These are phyloP conservation scores for Drosophila rufa DNA, from an alignment of 1,140 invertebrate species.

Conservation along the genomic window DNA sequence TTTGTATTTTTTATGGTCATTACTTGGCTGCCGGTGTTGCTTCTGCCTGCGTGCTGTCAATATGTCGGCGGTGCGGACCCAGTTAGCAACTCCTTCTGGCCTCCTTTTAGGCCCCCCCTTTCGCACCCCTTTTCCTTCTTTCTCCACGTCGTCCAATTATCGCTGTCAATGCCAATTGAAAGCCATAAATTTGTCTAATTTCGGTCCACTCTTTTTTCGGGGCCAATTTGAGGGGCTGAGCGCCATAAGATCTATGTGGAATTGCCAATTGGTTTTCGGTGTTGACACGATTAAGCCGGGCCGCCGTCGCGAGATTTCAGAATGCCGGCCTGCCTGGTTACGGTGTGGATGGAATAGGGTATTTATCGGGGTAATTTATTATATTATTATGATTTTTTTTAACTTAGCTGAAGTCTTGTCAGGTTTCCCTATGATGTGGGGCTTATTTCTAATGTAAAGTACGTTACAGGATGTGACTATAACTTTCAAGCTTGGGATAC, in stretches of 20 bases:
- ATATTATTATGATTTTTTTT: background rate
- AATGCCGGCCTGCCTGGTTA: background rate
- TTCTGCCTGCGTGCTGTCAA: slow-evolving; percentile 54
- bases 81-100: slow-evolving; percentile 5
- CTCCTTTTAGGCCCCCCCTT: background rate
- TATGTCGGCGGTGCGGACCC: slow-evolving; percentile 23
- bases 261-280: slow-evolving; percentile 44
- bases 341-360: background rate
- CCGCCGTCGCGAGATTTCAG: slow-evolving; percentile 1
- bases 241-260: slow-evolving; percentile 11
- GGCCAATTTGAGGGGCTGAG: slow-evolving; percentile 18
- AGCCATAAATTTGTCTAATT: slow-evolving; percentile 65
- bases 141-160: slow-evolving; percentile 56
- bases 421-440: too few species aligned
- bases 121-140: slow-evolving; percentile 2
- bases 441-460: too few species aligned
- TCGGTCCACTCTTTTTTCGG: slow-evolving; percentile 2
- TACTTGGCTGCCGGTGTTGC: slow-evolving; percentile 36
- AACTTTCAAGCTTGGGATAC: too few species aligned
- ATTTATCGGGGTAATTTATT: background rate
- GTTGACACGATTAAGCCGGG: slow-evolving; percentile 64
- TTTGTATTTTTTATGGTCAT: slow-evolving; percentile 8
- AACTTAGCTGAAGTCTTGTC: too few species aligned
- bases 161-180: slow-evolving; percentile 71
- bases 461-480: too few species aligned